phyloP scores from a whole-genome alignment of 92 coral and sea anemone species.

The Umimayanthus kanabou region DNA sequence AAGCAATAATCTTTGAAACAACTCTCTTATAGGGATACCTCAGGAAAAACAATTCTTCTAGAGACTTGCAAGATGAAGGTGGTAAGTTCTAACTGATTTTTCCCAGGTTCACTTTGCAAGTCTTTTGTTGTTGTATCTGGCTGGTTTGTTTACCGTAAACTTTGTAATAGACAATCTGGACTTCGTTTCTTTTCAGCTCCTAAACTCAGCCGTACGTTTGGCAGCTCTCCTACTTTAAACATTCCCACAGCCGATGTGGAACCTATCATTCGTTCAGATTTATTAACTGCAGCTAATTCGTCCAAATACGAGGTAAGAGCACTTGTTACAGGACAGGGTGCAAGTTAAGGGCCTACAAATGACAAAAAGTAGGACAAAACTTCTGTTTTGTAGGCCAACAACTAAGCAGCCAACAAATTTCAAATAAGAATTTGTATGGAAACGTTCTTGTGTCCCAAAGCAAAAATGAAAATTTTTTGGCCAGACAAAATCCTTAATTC shows the following conservation, averaged over 20 bases:
- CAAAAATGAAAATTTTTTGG: too few relatives aligned
- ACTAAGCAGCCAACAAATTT: too few relatives aligned
- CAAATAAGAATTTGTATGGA: too few relatives aligned
- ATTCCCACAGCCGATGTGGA: slow-evolving; percentile 80
- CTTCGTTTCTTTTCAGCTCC: slow-evolving; percentile 9
- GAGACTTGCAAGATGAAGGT: slow-evolving; percentile 10
- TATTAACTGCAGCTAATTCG: slow-evolving; percentile 63
- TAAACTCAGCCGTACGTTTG: slow-evolving; percentile 48
- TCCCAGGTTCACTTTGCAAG: background rate
- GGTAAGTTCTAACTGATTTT: background rate
- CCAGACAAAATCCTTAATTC: too few relatives aligned
- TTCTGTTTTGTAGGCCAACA: too few relatives aligned
- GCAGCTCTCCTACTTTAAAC: slow-evolving; percentile 52
- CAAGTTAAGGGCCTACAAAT: too few relatives aligned
- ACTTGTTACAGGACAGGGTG: background rate
- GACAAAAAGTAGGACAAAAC: too few relatives aligned
- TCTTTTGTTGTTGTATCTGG: background rate
- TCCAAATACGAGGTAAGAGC: slow-evolving; percentile 68
- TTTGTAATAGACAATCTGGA: background rate
- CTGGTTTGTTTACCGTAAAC: background rate
- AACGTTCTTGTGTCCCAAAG: too few relatives aligned
- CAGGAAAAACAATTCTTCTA: slow-evolving; percentile 10
- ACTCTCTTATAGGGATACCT: background rate
- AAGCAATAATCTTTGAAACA: background rate
- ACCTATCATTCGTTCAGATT: slow-evolving; percentile 77